Evolutionary conservation across 2,113 vertebrate species (phyloP), one percentile per base, ranked within the genome.

Genomic region (Elanoides forficatus): DNA sequence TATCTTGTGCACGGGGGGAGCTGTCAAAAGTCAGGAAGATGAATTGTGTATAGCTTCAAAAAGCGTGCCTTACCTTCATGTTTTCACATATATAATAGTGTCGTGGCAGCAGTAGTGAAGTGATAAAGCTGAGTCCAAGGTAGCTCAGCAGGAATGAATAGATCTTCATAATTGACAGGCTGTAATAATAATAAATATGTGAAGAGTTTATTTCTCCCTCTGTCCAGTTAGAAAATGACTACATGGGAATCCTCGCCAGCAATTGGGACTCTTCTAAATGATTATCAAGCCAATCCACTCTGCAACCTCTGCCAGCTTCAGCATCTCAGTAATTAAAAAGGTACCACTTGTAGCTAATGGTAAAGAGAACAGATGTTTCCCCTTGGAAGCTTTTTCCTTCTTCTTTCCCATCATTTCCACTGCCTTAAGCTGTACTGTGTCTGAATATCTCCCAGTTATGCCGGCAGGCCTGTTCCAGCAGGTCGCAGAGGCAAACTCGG

Each of bases 321-420:
- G 79, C 59, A 92, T 90, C 75, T 96, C 94, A 88, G 79, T 95
- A 91, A 97, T 96, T 93, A 73, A 95, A 94, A 96, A 88, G 88
- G 48, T 58, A 58, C 68, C n/a, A 72, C 75, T 87, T 94, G 83
- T 63, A 67, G 78, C 43, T 97, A 88, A 87, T 78, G 79, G 79
- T 79, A 76, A 70, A 88, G 56, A 72, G 67, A 88, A 67, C 58
- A 74, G 66, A 79, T 86, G 82, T 84, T 95, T 90, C 76, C 67
- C 62, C 55, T 89, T 78, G 30, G 62, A 86, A 92, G 56, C 34
- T 18, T 88, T 81, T 94, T 81, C 29, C 38, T 83, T 48, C 72
- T 43, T 86, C 38, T 70, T 91, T 78, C 71, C 43, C 55, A 30
- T n/a, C 0, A 0, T 71, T 92, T 89, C 68, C 82, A n/a, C n/a